Evolutionary conservation across 53 echinoderm and acorn worm species (phyloP), one percentile per base, ranked within the genome.

Genomic region (Crossaster papposus): DNA sequence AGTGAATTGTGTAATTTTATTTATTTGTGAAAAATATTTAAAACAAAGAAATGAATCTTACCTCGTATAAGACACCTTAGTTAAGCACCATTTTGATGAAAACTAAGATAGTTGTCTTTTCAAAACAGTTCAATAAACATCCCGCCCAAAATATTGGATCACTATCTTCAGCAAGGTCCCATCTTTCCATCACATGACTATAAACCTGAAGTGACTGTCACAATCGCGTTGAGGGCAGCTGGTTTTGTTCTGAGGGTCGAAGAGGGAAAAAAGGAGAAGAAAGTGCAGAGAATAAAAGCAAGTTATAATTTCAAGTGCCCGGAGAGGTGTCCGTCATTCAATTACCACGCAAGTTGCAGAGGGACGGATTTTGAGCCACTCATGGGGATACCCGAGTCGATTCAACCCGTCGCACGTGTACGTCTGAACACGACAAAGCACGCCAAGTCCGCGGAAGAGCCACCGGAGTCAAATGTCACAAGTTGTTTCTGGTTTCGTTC

Each of bases 281-380:
- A 35, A 35, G n/a, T n/a, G n/a, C n/a, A n/a, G n/a, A n/a, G n/a
- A n/a, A n/a, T n/a, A 73, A 73, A 70, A 70, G 2, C 18, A 20
- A 72, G 73, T 84, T 84, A 53, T 36, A 35, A 84, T 84, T 72
- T 84, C 83, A 84, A 51, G 84, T 51, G 83, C 84, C 65, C 51
- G 10, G 84, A 84, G n/a, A n/a, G n/a, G 84, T 72, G 14, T 51
- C 72, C 13, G 72, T 53, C 51, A 72, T 72, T 84, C 72, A 51
- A 72, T 84, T 84, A 84, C 84, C 52, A 26, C 31, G 51, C 20
- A 71, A 18, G 84, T 54, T 52, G 84, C 51, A 51, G 52, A 3
- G 72, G 84, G 84, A 30, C 84, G 84, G 54, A 84, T 72, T 84
- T 65, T 8, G 17, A 72, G 73, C 84, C 26, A 70, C 71, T 81